Base-by-base conservation (phyloP, 2,113 vertebrate species). In the Stictonetta naevosa region DNA sequence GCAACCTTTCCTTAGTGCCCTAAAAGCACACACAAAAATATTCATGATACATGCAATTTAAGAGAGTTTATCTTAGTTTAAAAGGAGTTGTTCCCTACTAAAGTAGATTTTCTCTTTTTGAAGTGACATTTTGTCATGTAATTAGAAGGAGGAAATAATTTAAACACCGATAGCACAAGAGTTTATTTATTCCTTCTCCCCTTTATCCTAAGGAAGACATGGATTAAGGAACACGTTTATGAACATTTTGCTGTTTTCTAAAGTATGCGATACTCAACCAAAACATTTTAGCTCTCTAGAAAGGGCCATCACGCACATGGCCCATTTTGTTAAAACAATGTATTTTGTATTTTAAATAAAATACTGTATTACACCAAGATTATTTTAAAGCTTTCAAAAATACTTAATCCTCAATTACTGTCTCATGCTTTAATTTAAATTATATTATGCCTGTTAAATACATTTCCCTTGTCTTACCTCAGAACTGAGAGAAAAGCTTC, bases 341-440 rank as follows among this genome's bases (percentile, higher is more conserved):
- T 34, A 14, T 42, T 91, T 66, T 48, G 28, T 42, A 33, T 75
- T 87, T 79, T 62, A 72, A 66, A 22, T 79, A 82, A 75, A 96
- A 93, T 38, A 68, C 10, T 34, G 8, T 26, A 71, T 80, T 60
- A 26, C 62, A 92, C 60, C 29, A 86, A 72, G 13, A 75, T 74
- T 55, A 91, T 69, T 78, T 86, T 86, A 89, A 82, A 88, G 33
- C 66, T 93, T 92, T 91, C 71, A 92, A 56, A 92, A 68, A 62
- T 31, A 86, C 10, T 42, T 86, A 92, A 86, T 88, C 85, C 66
- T 40, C 53, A 64, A n/a, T 78, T 93, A 88, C 17, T 33, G 48
- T 53, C 10, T 68, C 76, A 72, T 90, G 80, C 18, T 75, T 78
- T 75, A 60, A 78, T 68, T 90, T 68, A 34, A 72, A 83, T 74